phyloP scores from a whole-genome alignment of 2,888 invertebrate species.

The Elysia crispata region DNA sequence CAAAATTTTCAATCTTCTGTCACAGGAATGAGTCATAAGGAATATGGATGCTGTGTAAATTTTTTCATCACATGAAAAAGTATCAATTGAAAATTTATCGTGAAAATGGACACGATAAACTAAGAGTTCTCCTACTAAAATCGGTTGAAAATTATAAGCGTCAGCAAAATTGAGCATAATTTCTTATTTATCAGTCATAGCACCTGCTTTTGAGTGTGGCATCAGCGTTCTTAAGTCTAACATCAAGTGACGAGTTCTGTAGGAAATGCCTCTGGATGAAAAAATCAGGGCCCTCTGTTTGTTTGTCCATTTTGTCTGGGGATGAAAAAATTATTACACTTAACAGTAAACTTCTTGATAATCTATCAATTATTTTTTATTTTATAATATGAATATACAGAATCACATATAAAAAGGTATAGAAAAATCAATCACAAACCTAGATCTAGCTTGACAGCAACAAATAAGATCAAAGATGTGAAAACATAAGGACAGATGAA shows the following conservation, averaged over 20 bases:
- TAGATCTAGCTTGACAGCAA: no score
- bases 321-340: slow-evolving; percentile 26
- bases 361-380: no score
- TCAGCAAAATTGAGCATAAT: neutral
- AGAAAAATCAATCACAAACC: no score
- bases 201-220: slow-evolving; percentile 91
- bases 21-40: no score
- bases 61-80: no score
- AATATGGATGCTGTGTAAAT: no score
- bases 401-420: no score
- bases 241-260: slow-evolving; percentile 96
- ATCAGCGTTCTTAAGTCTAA: slow-evolving; percentile 92
- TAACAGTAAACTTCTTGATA: neutral
- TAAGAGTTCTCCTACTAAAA: neutral
- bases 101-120: neutral
- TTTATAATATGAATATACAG: no score
- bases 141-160: neutral
- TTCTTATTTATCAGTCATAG: neutral
- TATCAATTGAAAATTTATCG: no score
- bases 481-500: no score
- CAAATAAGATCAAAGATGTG: no score
- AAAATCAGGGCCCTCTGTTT: slow-evolving; percentile 94
- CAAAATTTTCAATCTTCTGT: no score
- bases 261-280: slow-evolving; percentile 95
- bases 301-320: slow-evolving; percentile 93